Percentiles rank a stretch among this genome's conserved stretches.
Evolutionary conservation across 2,888 invertebrate species (phyloP).

Genomic region (Aquatica leii): DNA sequence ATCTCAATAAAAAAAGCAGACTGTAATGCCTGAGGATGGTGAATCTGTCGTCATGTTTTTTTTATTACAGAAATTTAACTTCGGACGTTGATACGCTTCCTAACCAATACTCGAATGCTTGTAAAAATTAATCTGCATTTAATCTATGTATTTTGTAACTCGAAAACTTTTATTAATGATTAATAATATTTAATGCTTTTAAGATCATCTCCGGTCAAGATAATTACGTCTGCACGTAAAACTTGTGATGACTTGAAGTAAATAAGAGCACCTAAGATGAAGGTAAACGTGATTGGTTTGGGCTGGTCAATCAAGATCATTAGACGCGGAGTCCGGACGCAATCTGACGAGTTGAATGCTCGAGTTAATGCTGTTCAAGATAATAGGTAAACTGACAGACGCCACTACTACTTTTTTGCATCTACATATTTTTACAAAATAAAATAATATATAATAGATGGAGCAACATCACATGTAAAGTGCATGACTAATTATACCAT

Average conservation of each 20-base stretch:
- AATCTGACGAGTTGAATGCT: constrained; percentile 36
- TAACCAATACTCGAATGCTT: too few species aligned
- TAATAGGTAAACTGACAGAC: constrained; percentile 29
- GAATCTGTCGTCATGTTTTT: too few species aligned
- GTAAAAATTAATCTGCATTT: too few species aligned
- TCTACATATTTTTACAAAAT: too few species aligned
- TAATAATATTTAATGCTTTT: constrained; percentile 11
- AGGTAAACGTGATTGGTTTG: constrained; percentile 32
- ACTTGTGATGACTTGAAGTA: constrained; percentile 32
- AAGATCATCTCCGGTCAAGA: constrained; percentile 19
- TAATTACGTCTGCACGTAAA: constrained; percentile 32
- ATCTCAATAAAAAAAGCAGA: too few species aligned
- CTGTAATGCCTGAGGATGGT: too few species aligned
- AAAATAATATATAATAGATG: too few species aligned
- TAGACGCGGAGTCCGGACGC: constrained; percentile 33
- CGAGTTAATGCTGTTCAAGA: constrained; percentile 32
- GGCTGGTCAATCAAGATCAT: constrained; percentile 38
- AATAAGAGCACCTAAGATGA: constrained; percentile 33
- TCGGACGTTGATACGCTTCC: too few species aligned
- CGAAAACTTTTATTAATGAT: constrained; percentile 1
- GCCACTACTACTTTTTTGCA: constrained; percentile 20
- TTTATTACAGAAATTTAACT: too few species aligned
- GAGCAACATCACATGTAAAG: too few species aligned
- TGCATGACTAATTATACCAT: too few species aligned
- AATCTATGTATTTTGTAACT: too few species aligned